Evolutionary conservation across 2,888 invertebrate species (phyloP).

Genomic region (Zootermopsis nevadensis): DNA sequence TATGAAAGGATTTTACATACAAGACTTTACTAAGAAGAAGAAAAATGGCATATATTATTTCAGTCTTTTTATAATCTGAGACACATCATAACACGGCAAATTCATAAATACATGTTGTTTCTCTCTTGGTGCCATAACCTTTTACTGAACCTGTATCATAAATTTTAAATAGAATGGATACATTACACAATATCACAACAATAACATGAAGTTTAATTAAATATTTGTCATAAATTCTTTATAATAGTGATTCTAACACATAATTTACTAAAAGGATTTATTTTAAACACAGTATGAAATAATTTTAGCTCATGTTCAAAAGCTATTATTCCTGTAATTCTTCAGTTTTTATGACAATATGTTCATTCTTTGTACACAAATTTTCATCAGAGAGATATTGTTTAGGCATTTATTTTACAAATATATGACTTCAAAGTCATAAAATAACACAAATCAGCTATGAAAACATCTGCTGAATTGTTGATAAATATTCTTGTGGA

Average conservation of each 20-base stretch:
- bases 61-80: slow-evolving; percentile 19
- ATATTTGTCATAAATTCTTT: not conserved
- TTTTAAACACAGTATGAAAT: not conserved
- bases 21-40: no score
- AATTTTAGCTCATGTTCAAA: not conserved
- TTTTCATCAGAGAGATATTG: not conserved
- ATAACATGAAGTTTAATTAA: not conserved
- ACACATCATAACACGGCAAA: not conserved
- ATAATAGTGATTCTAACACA: not conserved
- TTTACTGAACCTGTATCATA: not conserved
- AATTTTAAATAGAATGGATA: not conserved
- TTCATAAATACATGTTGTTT: not conserved
- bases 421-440: not conserved
- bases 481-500: slow-evolving; percentile 61
- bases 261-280: not conserved
- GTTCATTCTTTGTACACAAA: not conserved
- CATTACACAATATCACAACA: not conserved
- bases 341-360: not conserved
- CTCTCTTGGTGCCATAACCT: not conserved
- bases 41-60: not conserved
- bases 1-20: no score
- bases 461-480: slow-evolving; percentile 57
- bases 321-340: not conserved
- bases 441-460: slow-evolving; percentile 25
- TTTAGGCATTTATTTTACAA: not conserved